Evolutionary conservation across 35 echinoderm and acorn worm species (phyloP).

Genomic region (Ophioderma brevispina): DNA sequence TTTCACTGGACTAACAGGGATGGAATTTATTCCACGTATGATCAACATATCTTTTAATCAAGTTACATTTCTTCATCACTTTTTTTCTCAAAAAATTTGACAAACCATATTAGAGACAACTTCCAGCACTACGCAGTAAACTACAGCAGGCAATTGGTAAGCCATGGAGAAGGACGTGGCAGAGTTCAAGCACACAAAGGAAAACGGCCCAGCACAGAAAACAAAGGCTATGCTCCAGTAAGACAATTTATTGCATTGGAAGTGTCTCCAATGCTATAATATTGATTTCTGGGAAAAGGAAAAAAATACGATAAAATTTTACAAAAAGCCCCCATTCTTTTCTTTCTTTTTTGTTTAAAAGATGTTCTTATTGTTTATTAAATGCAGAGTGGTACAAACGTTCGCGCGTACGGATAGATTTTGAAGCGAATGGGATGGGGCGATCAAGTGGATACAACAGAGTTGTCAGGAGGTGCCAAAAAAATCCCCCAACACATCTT

Average conservation of each 20-base stretch:
- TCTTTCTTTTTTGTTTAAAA: neutral
- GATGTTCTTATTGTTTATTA: too few relatives aligned
- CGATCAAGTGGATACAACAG: slow-evolving; percentile 83
- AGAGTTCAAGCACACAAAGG: slow-evolving; percentile 81
- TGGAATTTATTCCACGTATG: too few relatives aligned
- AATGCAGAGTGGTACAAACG: slow-evolving; percentile 81
- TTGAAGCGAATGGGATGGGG: slow-evolving; percentile 93
- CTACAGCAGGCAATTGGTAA: slow-evolving; percentile 81
- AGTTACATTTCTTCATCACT: too few relatives aligned
- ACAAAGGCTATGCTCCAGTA: slow-evolving; percentile 95
- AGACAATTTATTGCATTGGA: too few relatives aligned
- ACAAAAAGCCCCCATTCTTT: too few relatives aligned
- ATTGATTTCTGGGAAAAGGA: too few relatives aligned
- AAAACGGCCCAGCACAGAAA: slow-evolving; percentile 83
- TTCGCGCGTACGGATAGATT: slow-evolving; percentile 85
- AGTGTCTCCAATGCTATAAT: too few relatives aligned
- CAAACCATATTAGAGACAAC: slow-evolving; percentile 92
- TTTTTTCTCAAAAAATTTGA: too few relatives aligned
- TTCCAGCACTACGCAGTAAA: slow-evolving; percentile 82
- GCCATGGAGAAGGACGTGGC: slow-evolving; percentile 87
- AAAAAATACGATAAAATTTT: too few relatives aligned
- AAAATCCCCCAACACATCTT: slow-evolving; percentile 97
- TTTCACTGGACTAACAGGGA: too few relatives aligned
- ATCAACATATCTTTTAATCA: too few relatives aligned
- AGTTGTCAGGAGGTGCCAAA: slow-evolving; percentile 90